Evolutionary conservation across 2,797 vertebrate genomes (phyloP), one percentile per base, ranked within the genome.

Genomic region (Columba guinea): DNA sequence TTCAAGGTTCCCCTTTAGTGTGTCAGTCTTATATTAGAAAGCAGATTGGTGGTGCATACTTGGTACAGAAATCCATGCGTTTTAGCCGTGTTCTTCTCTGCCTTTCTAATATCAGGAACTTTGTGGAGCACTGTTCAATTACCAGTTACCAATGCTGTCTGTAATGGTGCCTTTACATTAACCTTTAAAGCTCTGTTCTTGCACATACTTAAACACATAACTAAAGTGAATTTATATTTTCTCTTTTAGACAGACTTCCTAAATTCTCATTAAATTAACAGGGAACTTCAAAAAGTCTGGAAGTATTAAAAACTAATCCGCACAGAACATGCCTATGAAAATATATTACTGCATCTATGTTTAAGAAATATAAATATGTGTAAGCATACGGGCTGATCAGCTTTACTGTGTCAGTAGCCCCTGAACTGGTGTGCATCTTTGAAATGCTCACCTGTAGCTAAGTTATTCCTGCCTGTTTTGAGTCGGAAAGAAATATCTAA

Each of bases 41-140:
- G 52, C 41, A 11, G 22, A 4, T 20, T 14, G 30, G 51, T 27
- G 49, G 22, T 44, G 15, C 17, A 2, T 11, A 20, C 32, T 51
- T 39, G 22, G 51, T 9, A 11, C 28, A 59, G 51, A 63, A 63
- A 76, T 28, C 24, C 0, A 0, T 4, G 15, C 3, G 4, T 5
- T 62, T 41, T 22, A 48, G 52, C 30, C 48, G 2, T 21, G 32
- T 30, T 68, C 24, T 74, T 37, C 52, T 59, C 80, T 77, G 56
- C 32, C 28, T 1, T 58, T 44, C 58, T 37, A 9, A 26, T 27
- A 24, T 9, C 14, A 32, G 39, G 24, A 52, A 15, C 30, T 76
- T 37, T 46, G 53, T 9, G 46, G 62, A 75, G 55, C 30, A 19
- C 32, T 68, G 1, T 20, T 75, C 41, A 39, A 28, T 49, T 76